phyloP scores from a whole-genome alignment of 2,797 vertebrate genomes.

The Phyllotis vaccarum region DNA sequence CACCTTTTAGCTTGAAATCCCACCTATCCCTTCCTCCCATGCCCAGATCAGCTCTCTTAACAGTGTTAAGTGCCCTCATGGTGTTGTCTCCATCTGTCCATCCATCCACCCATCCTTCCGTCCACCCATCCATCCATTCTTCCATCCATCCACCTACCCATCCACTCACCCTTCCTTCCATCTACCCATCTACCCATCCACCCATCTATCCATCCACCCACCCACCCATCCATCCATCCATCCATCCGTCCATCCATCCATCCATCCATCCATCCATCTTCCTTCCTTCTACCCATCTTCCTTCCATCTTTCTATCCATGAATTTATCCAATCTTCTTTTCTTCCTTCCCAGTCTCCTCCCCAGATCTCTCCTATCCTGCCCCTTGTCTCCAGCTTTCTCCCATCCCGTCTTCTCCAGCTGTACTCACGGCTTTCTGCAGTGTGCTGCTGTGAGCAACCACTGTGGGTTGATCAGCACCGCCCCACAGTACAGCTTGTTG shows the following conservation, averaged over 20 bases:
- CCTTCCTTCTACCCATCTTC: not conserved
- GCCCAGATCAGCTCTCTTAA: not conserved
- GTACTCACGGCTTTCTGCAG: conserved; percentile 75
- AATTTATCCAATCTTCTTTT: too few species aligned
- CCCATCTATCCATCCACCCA: not conserved
- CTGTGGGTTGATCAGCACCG: conserved; percentile 58
- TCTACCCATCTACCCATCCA: too few species aligned
- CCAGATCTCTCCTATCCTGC: not conserved
- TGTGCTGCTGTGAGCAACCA: conserved; percentile 84
- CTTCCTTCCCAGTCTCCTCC: too few species aligned
- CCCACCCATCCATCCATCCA: not conserved
- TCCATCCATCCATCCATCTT: not conserved
- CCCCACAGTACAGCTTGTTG: conserved; percentile 80
- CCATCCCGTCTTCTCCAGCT: not conserved
- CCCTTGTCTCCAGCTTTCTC: not conserved
- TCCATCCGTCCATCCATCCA: too few species aligned
- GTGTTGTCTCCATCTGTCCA: not conserved
- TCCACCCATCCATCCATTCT: not conserved
- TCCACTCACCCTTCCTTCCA: too few species aligned
- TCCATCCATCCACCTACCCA: too few species aligned
- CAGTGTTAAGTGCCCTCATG: not conserved
- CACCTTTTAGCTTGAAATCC: not conserved
- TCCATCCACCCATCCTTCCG: not conserved
- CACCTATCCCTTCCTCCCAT: too few species aligned
- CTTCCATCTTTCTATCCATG: not conserved